Evolutionary conservation across 2,888 invertebrate genomes (phyloP).

Genomic region (Drosophila lutescens): DNA sequence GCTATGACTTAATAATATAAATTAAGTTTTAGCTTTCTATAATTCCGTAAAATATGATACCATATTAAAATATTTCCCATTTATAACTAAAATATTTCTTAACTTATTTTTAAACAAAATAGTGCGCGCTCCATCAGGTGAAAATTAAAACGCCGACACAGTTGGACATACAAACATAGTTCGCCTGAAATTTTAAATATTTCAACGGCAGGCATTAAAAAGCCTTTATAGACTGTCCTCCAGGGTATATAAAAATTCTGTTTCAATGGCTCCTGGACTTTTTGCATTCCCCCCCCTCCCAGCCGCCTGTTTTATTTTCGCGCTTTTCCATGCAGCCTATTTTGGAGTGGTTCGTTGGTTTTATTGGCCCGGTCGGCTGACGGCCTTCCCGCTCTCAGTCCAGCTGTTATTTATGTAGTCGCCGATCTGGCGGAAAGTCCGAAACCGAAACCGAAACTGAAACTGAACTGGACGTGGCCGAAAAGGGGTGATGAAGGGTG

Average conservation of each 20-base stretch:
- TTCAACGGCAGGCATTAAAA: constrained; percentile 17
- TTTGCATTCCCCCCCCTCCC: not conserved
- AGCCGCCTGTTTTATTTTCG: constrained; percentile 28
- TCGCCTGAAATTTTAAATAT: constrained; percentile 24
- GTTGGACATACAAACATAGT: not conserved
- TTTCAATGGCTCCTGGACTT: constrained; percentile 24
- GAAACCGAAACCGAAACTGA: constrained; percentile 30
- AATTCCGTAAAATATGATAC: too few relatives aligned
- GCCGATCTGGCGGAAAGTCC: constrained; percentile 28
- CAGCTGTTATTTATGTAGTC: constrained; percentile 71
- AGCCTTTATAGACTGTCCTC: constrained; percentile 26
- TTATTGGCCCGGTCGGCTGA: constrained; percentile 55
- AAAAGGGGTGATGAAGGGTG: not conserved
- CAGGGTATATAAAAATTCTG: constrained; percentile 36
- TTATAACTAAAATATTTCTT: too few relatives aligned
- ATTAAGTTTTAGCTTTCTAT: too few relatives aligned
- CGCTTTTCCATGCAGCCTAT: constrained; percentile 46
- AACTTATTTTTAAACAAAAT: too few relatives aligned
- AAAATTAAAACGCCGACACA: not conserved
- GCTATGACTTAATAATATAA: too few relatives aligned
- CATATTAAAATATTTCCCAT: too few relatives aligned
- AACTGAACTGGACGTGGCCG: constrained; percentile 15
- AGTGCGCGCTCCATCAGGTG: too few relatives aligned
- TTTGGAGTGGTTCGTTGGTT: constrained; percentile 64
- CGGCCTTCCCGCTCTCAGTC: constrained; percentile 8